These are phyloP conservation scores for Troides oblongomaculatus DNA, from an alignment of 2,888 invertebrate species.

Conservation along the genomic window DNA sequence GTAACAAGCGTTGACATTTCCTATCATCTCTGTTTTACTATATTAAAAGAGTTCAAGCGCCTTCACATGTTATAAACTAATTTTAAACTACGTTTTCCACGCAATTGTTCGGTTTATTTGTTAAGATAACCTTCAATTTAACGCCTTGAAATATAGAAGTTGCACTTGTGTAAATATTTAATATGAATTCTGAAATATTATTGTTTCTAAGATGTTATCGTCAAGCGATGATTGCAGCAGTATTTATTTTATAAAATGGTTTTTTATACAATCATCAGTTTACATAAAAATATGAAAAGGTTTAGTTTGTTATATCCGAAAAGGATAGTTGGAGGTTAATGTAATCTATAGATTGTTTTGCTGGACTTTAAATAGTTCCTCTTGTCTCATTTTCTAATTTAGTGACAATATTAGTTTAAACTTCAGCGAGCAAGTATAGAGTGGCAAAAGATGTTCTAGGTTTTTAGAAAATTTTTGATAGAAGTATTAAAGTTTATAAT, in stretches of 20 bases:
- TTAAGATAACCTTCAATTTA: constrained; percentile 13
- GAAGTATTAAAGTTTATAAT: too few species aligned
- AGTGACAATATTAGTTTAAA: background rate
- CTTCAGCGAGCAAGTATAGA: background rate
- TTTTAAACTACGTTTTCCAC: background rate
- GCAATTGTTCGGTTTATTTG: background rate
- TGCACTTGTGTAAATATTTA: constrained; percentile 20
- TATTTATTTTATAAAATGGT: background rate
- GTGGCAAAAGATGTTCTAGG: background rate
- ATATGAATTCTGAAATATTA: constrained; percentile 1
- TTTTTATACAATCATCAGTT: background rate
- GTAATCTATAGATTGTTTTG: background rate
- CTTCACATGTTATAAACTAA: too few species aligned
- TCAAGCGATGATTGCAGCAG: background rate
- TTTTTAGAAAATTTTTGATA: too few species aligned
- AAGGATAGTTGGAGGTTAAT: too few species aligned
- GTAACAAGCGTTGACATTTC: too few species aligned
- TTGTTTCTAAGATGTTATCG: background rate
- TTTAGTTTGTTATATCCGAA: too few species aligned
- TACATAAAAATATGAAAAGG: too few species aligned
- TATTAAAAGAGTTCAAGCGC: too few species aligned
- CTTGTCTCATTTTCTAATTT: background rate
- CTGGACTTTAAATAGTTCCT: background rate
- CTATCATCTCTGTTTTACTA: too few species aligned
- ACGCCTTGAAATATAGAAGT: constrained; percentile 2